phyloP scores from a whole-genome alignment of 2,113 vertebrate species.

The Gymnarchus niloticus region DNA sequence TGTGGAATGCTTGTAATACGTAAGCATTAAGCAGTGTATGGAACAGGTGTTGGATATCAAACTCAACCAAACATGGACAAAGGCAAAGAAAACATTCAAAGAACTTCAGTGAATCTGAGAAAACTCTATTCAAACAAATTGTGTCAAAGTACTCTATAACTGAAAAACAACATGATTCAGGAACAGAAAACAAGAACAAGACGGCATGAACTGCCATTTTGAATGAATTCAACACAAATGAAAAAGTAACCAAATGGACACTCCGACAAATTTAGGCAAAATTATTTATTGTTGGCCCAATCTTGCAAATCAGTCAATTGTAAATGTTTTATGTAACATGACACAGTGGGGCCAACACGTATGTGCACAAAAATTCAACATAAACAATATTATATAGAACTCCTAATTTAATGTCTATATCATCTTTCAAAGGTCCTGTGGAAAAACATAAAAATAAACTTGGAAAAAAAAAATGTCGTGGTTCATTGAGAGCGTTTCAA shows the following conservation, averaged over 20 bases:
- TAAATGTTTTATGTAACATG: slow-evolving; percentile 13
- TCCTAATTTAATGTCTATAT: neutral
- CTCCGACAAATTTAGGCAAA: neutral
- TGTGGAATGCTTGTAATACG: neutral
- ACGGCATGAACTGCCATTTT: neutral
- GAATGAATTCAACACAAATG: slow-evolving; percentile 3
- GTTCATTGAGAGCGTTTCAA: neutral
- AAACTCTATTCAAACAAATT: neutral
- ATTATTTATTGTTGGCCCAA: neutral
- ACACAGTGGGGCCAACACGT: neutral
- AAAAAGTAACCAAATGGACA: neutral
- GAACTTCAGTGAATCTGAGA: neutral
- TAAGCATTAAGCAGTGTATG: neutral
- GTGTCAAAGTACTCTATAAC: neutral
- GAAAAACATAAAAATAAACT: neutral
- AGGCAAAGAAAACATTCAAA: neutral
- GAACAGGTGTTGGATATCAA: neutral
- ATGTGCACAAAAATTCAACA: neutral
- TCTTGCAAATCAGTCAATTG: neutral
- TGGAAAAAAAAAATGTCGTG: neutral
- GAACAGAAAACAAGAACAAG: neutral
- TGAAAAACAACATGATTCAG: neutral
- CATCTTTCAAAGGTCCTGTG: neutral
- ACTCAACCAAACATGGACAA: neutral
- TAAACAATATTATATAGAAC: neutral